A percentile compares a stretch with the other conserved stretches of the same genome.
Conservation (phyloP, 2,888 invertebrate genomes). For the Caenorhabditis sp. region DNA sequence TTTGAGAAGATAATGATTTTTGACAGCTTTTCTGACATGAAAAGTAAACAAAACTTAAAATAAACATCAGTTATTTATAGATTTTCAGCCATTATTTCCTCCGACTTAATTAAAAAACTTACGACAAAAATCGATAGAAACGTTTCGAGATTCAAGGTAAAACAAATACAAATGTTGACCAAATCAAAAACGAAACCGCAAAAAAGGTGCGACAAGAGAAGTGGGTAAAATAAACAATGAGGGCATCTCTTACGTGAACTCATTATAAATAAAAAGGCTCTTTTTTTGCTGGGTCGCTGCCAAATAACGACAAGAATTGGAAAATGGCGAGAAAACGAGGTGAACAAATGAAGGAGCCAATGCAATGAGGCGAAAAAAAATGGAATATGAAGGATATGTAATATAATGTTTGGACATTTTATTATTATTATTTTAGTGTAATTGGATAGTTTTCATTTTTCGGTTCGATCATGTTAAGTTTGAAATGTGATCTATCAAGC, state of each 20-base stretch:
- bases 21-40: background rate
- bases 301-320: too few relatives aligned
- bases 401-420: too few relatives aligned
- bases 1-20: background rate
- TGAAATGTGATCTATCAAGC: too few relatives aligned
- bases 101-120: too few relatives aligned
- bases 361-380: background rate
- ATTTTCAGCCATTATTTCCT: too few relatives aligned
- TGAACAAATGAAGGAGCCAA: background rate
- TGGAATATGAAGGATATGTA: background rate
- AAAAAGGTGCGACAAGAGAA: background rate
- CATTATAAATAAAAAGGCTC: too few relatives aligned
- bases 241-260: background rate
- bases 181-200: background rate
- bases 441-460: too few relatives aligned
- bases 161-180: background rate
- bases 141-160: background rate
- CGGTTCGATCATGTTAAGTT: too few relatives aligned
- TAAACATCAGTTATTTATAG: too few relatives aligned
- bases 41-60: background rate
- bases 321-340: background rate
- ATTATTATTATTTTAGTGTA: too few relatives aligned
- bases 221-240: background rate
- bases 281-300: too few relatives aligned
- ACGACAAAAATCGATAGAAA: too few relatives aligned